Conservation (phyloP, 1,140 invertebrate species). For the Aphaenogaster rudis region DNA sequence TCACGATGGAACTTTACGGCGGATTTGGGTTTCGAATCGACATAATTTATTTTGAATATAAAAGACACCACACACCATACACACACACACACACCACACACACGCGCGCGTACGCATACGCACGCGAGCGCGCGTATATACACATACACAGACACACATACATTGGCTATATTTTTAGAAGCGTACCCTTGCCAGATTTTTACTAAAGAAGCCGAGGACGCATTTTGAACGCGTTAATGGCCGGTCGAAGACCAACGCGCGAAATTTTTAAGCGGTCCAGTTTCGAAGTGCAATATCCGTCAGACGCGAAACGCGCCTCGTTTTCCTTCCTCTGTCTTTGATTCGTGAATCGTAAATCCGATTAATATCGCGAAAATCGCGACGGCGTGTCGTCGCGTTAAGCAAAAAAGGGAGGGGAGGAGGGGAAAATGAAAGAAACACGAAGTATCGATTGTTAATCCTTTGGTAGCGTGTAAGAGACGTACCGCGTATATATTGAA, state of each 20-base stretch:
- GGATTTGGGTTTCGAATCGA: conserved; percentile 61
- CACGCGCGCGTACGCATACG: background rate
- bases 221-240: conserved; percentile 15
- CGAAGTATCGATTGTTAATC: conserved; percentile 81
- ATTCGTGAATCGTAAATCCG: conserved; percentile 51
- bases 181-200: conserved; percentile 59
- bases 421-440: conserved; percentile 48
- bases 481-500: conserved; percentile 79
- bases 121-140: background rate
- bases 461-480: conserved; percentile 81
- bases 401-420: background rate
- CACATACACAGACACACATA: background rate
- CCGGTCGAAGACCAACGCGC: conserved; percentile 31
- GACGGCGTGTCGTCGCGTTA: conserved; percentile 69
- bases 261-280: conserved; percentile 57
- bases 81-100: background rate
- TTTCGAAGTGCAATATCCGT: conserved; percentile 64
- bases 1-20: conserved; percentile 40
- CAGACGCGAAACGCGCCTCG: conserved; percentile 55
- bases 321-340: conserved; percentile 67
- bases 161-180: conserved; percentile 66
- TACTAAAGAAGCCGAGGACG: conserved; percentile 29
- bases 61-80: conserved; percentile 30
- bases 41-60: conserved; percentile 65
- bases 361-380: background rate